These are phyloP conservation scores for Zhuqinia jingwanae DNA, from an alignment of 2,888 invertebrate genomes.

Conservation along the genomic window DNA sequence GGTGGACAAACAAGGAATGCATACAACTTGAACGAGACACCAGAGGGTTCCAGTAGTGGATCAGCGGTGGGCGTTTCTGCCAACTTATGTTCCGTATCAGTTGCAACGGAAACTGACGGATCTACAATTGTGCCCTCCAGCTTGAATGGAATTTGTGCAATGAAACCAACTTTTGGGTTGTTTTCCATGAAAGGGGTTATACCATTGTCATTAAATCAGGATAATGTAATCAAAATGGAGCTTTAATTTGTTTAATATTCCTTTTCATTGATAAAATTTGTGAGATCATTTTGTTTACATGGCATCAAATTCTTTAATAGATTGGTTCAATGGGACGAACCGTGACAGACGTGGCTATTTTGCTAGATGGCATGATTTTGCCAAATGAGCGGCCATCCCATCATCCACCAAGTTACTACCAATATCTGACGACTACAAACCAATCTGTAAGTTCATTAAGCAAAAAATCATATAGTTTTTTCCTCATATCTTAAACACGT, in stretches of 20 bases:
- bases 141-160: constrained; percentile 34
- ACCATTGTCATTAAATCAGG: constrained; percentile 69
- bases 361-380: constrained; percentile 50
- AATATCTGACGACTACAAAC: neutral
- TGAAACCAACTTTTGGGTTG: constrained; percentile 66
- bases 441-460: neutral
- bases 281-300: neutral
- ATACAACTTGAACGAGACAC: constrained; percentile 60
- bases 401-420: neutral
- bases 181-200: constrained; percentile 68
- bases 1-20: constrained; percentile 69
- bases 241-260: neutral
- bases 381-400: neutral
- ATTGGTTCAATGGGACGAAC: constrained; percentile 71
- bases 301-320: constrained; percentile 39
- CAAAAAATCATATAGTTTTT: no score
- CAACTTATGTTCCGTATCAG: constrained; percentile 57
- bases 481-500: no score
- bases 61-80: constrained; percentile 62
- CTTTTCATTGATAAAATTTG: neutral
- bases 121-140: constrained; percentile 61
- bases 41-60: constrained; percentile 70
- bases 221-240: constrained; percentile 64
- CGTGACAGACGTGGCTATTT: constrained; percentile 50
- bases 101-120: constrained; percentile 73